phyloP scores from a whole-genome alignment of 2,888 invertebrate genomes.

The Congeria kusceri region DNA sequence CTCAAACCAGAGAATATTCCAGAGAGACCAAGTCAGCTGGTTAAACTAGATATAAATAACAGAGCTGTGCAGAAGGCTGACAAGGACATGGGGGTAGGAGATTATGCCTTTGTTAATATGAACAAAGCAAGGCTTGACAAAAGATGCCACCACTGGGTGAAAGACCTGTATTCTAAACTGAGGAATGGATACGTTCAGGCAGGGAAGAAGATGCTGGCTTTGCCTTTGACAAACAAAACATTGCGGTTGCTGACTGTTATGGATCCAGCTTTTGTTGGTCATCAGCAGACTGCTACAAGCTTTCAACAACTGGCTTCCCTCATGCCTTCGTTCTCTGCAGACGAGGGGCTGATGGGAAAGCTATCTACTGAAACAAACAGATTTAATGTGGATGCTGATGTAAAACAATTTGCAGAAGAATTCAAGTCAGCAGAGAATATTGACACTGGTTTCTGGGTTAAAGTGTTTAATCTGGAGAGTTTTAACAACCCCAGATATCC shows the following conservation, averaged over 20 bases:
- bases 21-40: neutral
- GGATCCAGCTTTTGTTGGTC: conserved; percentile 27
- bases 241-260: conserved; percentile 28
- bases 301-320: no score
- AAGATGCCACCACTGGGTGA: conserved; percentile 27
- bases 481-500: no score
- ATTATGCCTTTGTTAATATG: neutral
- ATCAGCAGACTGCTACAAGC: no score
- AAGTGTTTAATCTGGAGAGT: no score
- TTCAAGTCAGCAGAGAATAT: no score
- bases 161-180: conserved; percentile 14
- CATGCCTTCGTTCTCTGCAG: no score
- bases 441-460: no score
- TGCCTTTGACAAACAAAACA: conserved; percentile 24
- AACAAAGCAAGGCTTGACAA: neutral
- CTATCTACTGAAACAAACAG: no score
- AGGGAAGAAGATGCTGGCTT: conserved; percentile 27
- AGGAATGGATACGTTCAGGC: conserved; percentile 28
- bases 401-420: no score
- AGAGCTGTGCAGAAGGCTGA: conserved; percentile 12
- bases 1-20: neutral
- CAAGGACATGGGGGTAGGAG: conserved; percentile 6
- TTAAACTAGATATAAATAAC: neutral
- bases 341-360: no score
- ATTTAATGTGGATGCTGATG: no score